Evolutionary conservation across 2,113 vertebrate species (phyloP).

Genomic region (Alces alces): DNA sequence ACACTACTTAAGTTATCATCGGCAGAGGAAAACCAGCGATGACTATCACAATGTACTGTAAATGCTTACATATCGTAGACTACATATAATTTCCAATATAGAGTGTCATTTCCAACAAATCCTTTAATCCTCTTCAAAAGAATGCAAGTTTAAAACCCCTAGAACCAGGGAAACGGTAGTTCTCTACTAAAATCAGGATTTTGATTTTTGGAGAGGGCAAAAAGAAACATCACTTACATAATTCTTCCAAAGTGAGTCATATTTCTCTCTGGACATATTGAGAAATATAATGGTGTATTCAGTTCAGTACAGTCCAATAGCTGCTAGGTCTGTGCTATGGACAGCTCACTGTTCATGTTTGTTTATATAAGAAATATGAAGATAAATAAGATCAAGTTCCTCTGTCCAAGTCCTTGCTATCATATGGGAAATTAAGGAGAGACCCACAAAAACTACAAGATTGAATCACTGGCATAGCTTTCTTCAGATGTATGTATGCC

Average conservation of each 20-base stretch:
- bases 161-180: neutral
- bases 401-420: neutral
- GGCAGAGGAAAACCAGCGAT: neutral
- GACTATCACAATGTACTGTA: neutral
- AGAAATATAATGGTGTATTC: neutral
- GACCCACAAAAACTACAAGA: neutral
- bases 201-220: neutral
- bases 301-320: neutral
- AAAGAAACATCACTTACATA: neutral
- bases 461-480: neutral
- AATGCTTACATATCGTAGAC: neutral
- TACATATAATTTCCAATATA: neutral
- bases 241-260: neutral
- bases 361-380: neutral
- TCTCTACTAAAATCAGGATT: neutral
- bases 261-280: neutral
- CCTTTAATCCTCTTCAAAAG: constrained; percentile 11
- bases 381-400: neutral
- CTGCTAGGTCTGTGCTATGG: neutral
- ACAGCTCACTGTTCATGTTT: neutral
- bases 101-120: neutral
- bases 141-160: neutral
- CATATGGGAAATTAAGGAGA: neutral
- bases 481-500: neutral
- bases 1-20: neutral